Evolutionary conservation across 2,888 invertebrate species (phyloP).

Genomic region (Cremastobaeus sp.): DNA sequence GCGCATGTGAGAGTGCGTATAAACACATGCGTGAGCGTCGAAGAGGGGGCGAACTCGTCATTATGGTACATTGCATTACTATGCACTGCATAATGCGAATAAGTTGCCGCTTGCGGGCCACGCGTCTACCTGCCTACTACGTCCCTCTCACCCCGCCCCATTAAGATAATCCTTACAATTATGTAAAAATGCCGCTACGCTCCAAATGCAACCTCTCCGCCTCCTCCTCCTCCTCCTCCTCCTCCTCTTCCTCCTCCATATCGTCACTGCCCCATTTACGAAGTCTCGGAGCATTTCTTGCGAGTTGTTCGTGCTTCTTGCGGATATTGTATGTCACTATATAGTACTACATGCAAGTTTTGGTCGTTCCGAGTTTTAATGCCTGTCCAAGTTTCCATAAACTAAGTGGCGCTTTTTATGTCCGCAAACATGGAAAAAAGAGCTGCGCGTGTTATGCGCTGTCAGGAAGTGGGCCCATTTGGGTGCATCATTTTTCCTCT

Average conservation of each 20-base stretch:
- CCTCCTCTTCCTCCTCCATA: too few relatives aligned
- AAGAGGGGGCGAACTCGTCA: constrained; percentile 13
- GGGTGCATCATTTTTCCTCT: too few relatives aligned
- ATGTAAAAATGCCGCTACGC: constrained; percentile 66
- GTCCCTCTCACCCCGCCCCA: constrained; percentile 43
- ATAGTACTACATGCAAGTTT: constrained; percentile 1
- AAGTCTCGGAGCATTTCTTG: constrained; percentile 18
- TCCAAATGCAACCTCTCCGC: constrained; percentile 18
- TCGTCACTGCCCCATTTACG: constrained; percentile 40
- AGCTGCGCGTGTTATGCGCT: too few relatives aligned
- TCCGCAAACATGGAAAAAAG: too few relatives aligned
- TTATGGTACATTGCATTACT: constrained; percentile 36
- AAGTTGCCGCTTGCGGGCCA: constrained; percentile 61
- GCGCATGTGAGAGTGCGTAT: neutral
- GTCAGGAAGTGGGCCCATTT: too few relatives aligned
- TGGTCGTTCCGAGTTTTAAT: constrained; percentile 2
- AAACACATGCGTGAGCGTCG: neutral
- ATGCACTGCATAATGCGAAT: constrained; percentile 52
- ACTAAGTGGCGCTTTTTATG: constrained; percentile 2
- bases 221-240: too few relatives aligned
- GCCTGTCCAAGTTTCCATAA: too few relatives aligned
- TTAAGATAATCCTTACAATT: constrained; percentile 69
- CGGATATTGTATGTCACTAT: constrained; percentile 24
- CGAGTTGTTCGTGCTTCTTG: constrained; percentile 32
- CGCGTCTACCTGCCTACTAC: constrained; percentile 57